Evolutionary conservation across 2,797 vertebrate genomes (phyloP), one percentile per base, ranked within the genome.

Genomic region (Pogoniulus pusillus): DNA sequence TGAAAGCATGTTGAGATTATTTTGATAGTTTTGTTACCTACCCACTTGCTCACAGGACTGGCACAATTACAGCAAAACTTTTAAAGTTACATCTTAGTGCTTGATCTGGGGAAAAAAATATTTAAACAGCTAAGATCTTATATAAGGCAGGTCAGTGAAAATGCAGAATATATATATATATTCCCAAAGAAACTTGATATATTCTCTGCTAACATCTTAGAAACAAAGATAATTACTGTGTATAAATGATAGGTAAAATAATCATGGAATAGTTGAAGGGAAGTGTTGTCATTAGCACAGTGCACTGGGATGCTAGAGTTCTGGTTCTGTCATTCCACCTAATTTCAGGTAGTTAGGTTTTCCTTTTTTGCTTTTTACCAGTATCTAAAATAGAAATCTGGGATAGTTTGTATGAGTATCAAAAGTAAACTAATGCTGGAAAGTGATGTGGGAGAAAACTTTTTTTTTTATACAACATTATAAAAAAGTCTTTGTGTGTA

Each of bases 341-440:
- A 19, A 63, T 64, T 9, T 57, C 9, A 35, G 29, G 16, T 45
- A 70, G 55, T 18, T 74, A 79, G 49, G 37, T 72, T 75, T 89
- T 89, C 27, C 26, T 77, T 87, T 92, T 92, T 84, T 66, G 30
- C 20, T 75, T 91, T 82, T 91, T 83, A 23, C 8, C 41, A 23
- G 6, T 64, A 64, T 41, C 7, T 89, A 29, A 91, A 93, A 43
- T 43, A 29, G 22, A 62, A 71, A 63, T 68, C 18, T 1, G 24
- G 26, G 11, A 7, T 82, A 27, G 10, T 47, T 88, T n/a, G 10
- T 13, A 24, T 7, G 12, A 82, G 12, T 71, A 18, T 64, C 4
- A 9, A 30, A 79, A 79, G 17, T 29, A 54, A 30, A 60, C 53
- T 82, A 20, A 30, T 71, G 26, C n/a, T 82, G 29, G 29, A 76